phyloP scores from a whole-genome alignment of 2,797 vertebrate species.

The Rhinophrynus dorsalis region DNA sequence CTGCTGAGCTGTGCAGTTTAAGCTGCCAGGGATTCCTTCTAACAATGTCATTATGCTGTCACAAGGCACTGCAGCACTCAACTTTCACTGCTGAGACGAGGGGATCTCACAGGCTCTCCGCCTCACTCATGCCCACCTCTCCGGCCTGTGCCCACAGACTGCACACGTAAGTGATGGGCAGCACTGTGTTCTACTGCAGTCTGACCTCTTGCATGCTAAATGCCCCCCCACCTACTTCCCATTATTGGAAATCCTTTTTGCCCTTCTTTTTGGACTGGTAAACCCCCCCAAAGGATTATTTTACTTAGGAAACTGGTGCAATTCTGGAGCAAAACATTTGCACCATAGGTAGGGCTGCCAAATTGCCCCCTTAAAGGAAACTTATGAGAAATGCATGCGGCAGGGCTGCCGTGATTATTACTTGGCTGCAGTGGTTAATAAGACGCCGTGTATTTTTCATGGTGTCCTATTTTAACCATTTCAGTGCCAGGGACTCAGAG shows the following conservation, averaged over 20 bases:
- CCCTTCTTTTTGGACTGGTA: too few relatives aligned
- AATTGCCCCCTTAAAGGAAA: too few relatives aligned
- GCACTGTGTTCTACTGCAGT: slow-evolving; percentile 13
- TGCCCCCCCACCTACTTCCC: not conserved
- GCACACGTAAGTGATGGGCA: slow-evolving; percentile 39
- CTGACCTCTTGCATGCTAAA: slow-evolving; percentile 26
- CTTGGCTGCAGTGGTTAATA: too few relatives aligned
- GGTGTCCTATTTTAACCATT: too few relatives aligned
- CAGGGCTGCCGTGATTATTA: too few relatives aligned
- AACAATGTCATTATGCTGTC: slow-evolving; percentile 88
- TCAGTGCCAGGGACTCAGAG: too few relatives aligned
- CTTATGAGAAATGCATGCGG: too few relatives aligned
- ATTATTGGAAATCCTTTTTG: not conserved
- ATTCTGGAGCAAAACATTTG: too few relatives aligned
- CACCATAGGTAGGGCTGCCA: too few relatives aligned
- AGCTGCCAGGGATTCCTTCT: slow-evolving; percentile 71
- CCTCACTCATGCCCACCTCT: slow-evolving; percentile 15
- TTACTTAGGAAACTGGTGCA: too few relatives aligned
- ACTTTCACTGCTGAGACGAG: slow-evolving; percentile 68
- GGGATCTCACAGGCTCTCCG: slow-evolving; percentile 27
- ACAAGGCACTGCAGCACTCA: slow-evolving; percentile 83
- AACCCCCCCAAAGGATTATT: too few relatives aligned
- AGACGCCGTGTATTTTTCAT: too few relatives aligned
- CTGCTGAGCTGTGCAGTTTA: slow-evolving; percentile 89
- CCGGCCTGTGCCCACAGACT: slow-evolving; percentile 38